Percentiles rank a stretch among this genome's conserved stretches.
Evolutionary conservation across 2,797 vertebrate species (phyloP).

Genomic region (Myoxocephalus aenaeus): DNA sequence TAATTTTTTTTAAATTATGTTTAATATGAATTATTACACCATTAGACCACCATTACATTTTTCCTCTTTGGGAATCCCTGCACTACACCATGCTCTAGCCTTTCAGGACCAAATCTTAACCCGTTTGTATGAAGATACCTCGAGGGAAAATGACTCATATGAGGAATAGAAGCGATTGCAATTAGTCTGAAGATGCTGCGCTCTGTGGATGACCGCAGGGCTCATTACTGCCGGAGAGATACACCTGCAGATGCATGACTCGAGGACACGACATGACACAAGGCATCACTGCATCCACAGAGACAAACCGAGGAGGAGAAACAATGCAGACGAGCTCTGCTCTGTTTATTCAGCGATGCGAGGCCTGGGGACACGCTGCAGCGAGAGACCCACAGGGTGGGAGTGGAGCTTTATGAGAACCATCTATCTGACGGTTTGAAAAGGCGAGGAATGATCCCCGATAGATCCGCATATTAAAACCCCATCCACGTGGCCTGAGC

Average conservation of each 20-base stretch:
- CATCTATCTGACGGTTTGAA: background rate
- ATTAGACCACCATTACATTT: too few species aligned
- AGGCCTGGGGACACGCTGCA: background rate
- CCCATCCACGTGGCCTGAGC: constrained; percentile 13
- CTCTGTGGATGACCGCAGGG: constrained; percentile 16
- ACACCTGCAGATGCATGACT: constrained; percentile 37
- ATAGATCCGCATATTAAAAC: constrained; percentile 32
- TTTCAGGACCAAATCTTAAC: background rate
- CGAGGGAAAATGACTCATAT: background rate
- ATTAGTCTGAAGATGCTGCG: constrained; percentile 23
- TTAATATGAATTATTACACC: too few species aligned
- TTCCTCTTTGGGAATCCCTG: too few species aligned
- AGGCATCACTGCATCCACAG: constrained; percentile 1
- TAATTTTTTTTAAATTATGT: too few species aligned
- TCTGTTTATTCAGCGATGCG: background rate
- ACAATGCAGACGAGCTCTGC: constrained; percentile 1
- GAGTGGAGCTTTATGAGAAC: constrained; percentile 1
- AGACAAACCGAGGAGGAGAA: constrained; percentile 17
- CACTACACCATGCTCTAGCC: background rate
- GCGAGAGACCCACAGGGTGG: constrained; percentile 10
- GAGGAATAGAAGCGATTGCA: constrained; percentile 6
- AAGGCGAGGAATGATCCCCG: constrained; percentile 19
- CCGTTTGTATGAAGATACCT: background rate
- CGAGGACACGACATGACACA: constrained; percentile 22
- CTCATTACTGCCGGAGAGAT: constrained; percentile 1